Evolutionary conservation across 1,140 invertebrate genomes (phyloP).

Genomic region (Oryzaephilus surinamensis): DNA sequence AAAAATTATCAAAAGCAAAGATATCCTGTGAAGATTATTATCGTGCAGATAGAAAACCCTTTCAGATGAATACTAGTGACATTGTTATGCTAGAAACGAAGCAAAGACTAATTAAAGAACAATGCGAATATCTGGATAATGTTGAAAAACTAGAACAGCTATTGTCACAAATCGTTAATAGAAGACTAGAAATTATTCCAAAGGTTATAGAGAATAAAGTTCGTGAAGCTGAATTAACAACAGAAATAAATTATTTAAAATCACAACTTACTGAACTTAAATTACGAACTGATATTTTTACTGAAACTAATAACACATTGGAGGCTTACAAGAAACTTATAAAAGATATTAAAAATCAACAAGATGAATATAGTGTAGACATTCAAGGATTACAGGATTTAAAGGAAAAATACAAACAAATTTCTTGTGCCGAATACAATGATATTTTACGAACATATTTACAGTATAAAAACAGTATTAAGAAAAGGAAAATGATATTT

Average conservation of each 20-base stretch:
- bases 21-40: too few relatives aligned
- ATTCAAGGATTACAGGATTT: slow-evolving; percentile 21
- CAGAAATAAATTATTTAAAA: slow-evolving; percentile 19
- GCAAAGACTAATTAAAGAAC: too few relatives aligned
- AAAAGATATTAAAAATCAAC: slow-evolving; percentile 24
- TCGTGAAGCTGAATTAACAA: slow-evolving; percentile 15
- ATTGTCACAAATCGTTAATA: slow-evolving; percentile 20
- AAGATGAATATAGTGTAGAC: slow-evolving; percentile 18
- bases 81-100: too few relatives aligned
- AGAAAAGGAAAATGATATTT: slow-evolving; percentile 22
- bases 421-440: slow-evolving; percentile 26
- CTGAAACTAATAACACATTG: slow-evolving; percentile 20
- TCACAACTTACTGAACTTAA: slow-evolving; percentile 17
- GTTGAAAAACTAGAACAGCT: too few relatives aligned
- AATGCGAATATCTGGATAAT: too few relatives aligned
- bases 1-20: too few relatives aligned
- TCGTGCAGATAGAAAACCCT: too few relatives aligned
- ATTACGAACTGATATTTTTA: slow-evolving; percentile 22
- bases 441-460: slow-evolving; percentile 25
- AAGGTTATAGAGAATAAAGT: slow-evolving; percentile 14
- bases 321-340: slow-evolving; percentile 23
- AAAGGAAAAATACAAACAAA: slow-evolving; percentile 22
- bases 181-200: slow-evolving; percentile 15
- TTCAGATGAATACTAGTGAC: too few relatives aligned
- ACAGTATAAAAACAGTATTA: slow-evolving; percentile 24